phyloP scores from a whole-genome alignment of 2,113 vertebrate species.

The Hypomesus transpacificus region DNA sequence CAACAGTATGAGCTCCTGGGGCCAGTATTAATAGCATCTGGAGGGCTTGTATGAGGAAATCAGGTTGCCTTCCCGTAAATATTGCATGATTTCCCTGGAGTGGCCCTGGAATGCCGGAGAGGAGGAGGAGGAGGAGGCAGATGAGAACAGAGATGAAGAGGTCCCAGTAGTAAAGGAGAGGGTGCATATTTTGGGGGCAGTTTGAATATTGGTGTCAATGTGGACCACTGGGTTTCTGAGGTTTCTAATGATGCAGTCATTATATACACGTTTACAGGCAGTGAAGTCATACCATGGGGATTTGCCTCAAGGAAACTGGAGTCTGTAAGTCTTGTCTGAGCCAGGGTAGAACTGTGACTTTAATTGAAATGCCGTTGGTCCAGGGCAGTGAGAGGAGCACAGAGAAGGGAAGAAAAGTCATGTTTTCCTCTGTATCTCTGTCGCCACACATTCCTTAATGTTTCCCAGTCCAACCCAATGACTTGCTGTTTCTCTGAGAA shows the following conservation, averaged over 20 bases:
- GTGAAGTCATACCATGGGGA: too few species aligned
- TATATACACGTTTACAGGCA: background rate
- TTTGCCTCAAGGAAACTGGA: too few species aligned
- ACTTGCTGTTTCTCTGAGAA: constrained; percentile 6
- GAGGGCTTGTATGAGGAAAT: constrained; percentile 54
- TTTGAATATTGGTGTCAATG: too few species aligned
- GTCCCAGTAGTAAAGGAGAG: too few species aligned
- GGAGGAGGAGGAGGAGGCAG: constrained; percentile 14
- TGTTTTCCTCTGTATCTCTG: constrained; percentile 5
- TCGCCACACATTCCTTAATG: constrained; percentile 23
- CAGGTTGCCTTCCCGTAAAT: constrained; percentile 66
- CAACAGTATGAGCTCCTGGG: constrained; percentile 28
- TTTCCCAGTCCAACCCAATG: constrained; percentile 6
- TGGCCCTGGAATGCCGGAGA: constrained; percentile 34
- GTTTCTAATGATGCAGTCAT: background rate
- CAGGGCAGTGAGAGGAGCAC: background rate
- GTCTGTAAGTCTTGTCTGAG: background rate
- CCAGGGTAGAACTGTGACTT: background rate
- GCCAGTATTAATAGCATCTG: constrained; percentile 53
- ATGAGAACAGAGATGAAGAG: background rate
- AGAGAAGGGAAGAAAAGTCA: background rate
- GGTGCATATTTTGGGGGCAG: too few species aligned
- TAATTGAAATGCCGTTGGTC: background rate
- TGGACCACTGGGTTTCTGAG: background rate
- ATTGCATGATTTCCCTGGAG: constrained; percentile 59